Base-by-base conservation (phyloP, 30 jellyfish, hydroid and myxozoan genomes). In the Clytia hemisphaerica region DNA sequence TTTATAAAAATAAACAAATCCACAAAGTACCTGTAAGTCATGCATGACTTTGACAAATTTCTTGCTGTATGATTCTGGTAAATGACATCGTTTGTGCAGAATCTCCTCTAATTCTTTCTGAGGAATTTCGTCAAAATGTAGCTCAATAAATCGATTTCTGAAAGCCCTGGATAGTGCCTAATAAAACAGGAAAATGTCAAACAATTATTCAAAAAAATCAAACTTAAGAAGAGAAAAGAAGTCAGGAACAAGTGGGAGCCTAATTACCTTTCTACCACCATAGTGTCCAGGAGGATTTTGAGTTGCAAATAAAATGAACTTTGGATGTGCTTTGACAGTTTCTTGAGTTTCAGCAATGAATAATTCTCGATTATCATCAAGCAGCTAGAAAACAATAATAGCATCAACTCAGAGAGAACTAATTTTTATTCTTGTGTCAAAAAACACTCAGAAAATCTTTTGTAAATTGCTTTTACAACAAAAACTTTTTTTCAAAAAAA, bases 221-320 rank as follows among this genome's bases (percentile, higher is more conserved):
- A 10, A 10, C 18, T 42, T 42, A 42, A 42, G 18, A 42, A 42
- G 18, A 12, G 18, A 42, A 42, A 42, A 42, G 53, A 12, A n/a
- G 12, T 42, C 12, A 0, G 19, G 54, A 42, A 42, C 18, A 0
- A 42, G 19, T 0, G 54, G 4, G 30, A 12, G 10, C 37, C 12
- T 4, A 2, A 35, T 58, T 37, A 76, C 95, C 94, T 92, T 92
- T 74, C 99, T 45, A 7, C 99, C 99, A 1, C 99, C 92, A 74
- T 92, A 92, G 7, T 92, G 85, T 44, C 92, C 91, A 0, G 95
- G 95, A 34, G 99, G 99, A 62, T 92, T 92, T 58, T 92, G 99
- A 0, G 99, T 92, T 32, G 99, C 99, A 75, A 92, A 92, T 34
- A 92, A 55, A 88, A 82, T 72, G 47, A 92, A 92, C 37, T 73